Evolutionary conservation across 2,113 vertebrate species (phyloP).

Genomic region (Scomber scombrus): DNA sequence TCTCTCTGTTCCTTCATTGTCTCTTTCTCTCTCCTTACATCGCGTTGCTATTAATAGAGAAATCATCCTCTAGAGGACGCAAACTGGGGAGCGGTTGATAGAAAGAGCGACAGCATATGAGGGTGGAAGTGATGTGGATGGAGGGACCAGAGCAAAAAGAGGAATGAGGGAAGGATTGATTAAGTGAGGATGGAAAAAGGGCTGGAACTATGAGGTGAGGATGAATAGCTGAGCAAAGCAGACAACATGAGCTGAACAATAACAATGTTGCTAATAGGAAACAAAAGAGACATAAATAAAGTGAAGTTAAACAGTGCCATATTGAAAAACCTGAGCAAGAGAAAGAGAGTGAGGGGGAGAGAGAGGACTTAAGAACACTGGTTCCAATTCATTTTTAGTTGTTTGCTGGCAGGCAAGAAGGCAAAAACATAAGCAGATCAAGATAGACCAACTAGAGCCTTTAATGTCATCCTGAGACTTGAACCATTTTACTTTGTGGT

Average conservation of each 20-base stretch:
- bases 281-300: slow-evolving; percentile 24
- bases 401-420: slow-evolving; percentile 16
- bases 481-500: neutral
- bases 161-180: slow-evolving; percentile 42
- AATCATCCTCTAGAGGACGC: slow-evolving; percentile 56
- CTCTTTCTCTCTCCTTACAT: slow-evolving; percentile 8
- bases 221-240: slow-evolving; percentile 22
- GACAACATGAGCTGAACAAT: slow-evolving; percentile 8
- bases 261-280: slow-evolving; percentile 8
- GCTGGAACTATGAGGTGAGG: slow-evolving; percentile 7
- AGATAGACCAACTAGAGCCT: neutral
- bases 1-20: neutral
- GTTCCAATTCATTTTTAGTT: slow-evolving; percentile 26
- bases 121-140: slow-evolving; percentile 36
- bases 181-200: slow-evolving; percentile 25
- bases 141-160: slow-evolving; percentile 30
- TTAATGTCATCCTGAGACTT: slow-evolving; percentile 17
- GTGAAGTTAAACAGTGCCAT: slow-evolving; percentile 38
- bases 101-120: slow-evolving; percentile 37
- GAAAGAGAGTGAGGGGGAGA: slow-evolving; percentile 4
- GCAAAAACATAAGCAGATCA: slow-evolving; percentile 1
- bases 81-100: slow-evolving; percentile 37
- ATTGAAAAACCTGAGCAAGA: neutral
- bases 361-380: slow-evolving; percentile 1
- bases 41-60: slow-evolving; percentile 71